Evolutionary conservation across 2,888 invertebrate species (phyloP), one percentile per base, ranked within the genome.

Genomic region (Erpobdella octoculata): DNA sequence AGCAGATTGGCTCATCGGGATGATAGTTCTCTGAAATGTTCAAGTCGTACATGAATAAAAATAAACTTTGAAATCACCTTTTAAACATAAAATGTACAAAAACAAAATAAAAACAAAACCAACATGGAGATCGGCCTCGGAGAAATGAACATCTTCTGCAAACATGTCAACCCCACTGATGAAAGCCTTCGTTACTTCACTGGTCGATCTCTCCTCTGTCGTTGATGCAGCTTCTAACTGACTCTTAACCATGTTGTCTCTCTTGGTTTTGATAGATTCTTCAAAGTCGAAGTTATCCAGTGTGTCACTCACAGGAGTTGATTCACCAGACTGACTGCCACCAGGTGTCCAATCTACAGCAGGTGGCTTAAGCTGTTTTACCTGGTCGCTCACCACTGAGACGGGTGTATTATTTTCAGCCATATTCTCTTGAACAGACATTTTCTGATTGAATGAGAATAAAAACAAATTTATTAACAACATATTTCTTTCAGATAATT

Each of bases 121-220:
- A 21, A 72, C 89, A 85, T 88, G 88, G 79, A 89, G 89, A 79
- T 89, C 87, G 48, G 89, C 88, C 78, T 86, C 86, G 82, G 91
- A 91, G 82, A 90, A 90, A 79, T 92, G 91, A 76, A 91, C 90
- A 37, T 79, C 79, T 79, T 94, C 93, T 8, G 84, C 78, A 48
- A 94, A 93, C 85, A 93, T 83, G 73, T 84, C 83, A n/a, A 81
- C 77, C 28, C 80, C 80, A 46, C 81, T 82, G 15, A 78, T 79
- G 75, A 80, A 81, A 75, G 80, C 81, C 73, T 81, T 81, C 72
- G 80, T 79, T 6, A 73, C 75, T 12, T 41, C 74, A 8, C 59
- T 73, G 25, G 62, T 59, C 28, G 74, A 61, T 66, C 64, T 53
- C 61, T 71, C 36, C n/a, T 61, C 72, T n/a, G n/a, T n/a, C n/a